Evolutionary conservation across 2,888 invertebrate species (phyloP).

Genomic region (Drosophila imparisetae): DNA sequence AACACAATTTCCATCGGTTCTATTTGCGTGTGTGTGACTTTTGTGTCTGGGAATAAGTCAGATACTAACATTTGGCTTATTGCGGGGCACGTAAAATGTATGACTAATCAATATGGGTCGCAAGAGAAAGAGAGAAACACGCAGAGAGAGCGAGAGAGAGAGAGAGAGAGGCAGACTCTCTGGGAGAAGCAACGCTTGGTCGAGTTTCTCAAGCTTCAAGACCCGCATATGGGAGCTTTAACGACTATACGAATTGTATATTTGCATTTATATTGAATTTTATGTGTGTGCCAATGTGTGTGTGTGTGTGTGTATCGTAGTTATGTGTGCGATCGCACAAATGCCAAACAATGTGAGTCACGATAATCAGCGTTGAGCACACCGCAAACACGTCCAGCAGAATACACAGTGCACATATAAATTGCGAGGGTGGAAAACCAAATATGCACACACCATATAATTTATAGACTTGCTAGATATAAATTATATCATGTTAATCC

Average conservation of each 20-base stretch:
- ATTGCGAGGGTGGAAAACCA: slow-evolving; percentile 30
- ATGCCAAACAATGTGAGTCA: slow-evolving; percentile 80
- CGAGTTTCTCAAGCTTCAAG: slow-evolving; percentile 53
- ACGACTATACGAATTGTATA: slow-evolving; percentile 51
- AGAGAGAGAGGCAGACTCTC: slow-evolving; percentile 30
- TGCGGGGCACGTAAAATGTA: slow-evolving; percentile 55
- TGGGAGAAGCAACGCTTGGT: slow-evolving; percentile 54
- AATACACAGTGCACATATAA: slow-evolving; percentile 27
- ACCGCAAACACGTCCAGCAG: slow-evolving; percentile 71
- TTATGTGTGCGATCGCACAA: slow-evolving; percentile 64
- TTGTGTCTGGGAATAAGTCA: slow-evolving; percentile 37
- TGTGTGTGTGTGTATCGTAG: slow-evolving; percentile 41
- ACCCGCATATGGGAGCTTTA: slow-evolving; percentile 39
- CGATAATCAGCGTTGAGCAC: slow-evolving; percentile 69
- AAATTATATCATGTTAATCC: slow-evolving; percentile 3
- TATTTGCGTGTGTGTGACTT: slow-evolving; percentile 7
- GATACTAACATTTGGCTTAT: slow-evolving; percentile 46
- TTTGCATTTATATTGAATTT: slow-evolving; percentile 64
- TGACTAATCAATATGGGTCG: slow-evolving; percentile 62
- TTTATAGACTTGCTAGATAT: neutral
- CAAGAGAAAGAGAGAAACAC: slow-evolving; percentile 13
- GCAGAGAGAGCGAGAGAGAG: slow-evolving; percentile 2
- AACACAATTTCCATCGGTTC: slow-evolving; percentile 47
- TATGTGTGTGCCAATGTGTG: slow-evolving; percentile 17
- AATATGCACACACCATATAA: neutral